Evolutionary conservation across 1,140 invertebrate genomes (phyloP), one percentile per base, ranked within the genome.

Genomic region (Cotesia vestalis): DNA sequence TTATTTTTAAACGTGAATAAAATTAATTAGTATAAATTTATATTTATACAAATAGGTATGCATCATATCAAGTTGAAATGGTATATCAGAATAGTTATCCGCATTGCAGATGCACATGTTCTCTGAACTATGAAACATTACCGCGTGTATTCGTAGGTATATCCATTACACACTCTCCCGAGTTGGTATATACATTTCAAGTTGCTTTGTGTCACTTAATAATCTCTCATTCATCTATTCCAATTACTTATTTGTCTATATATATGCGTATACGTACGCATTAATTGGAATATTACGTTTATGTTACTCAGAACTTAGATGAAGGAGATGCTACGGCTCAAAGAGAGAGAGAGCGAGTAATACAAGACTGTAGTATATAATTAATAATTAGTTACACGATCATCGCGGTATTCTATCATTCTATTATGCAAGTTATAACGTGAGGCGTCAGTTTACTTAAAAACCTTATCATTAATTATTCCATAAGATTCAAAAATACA

Each of bases 91-190:
- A 72, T 72, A 53, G 66, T 52, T 72, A 72, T 66, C 70, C 63
- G 70, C 70, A 72, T 66, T 72, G 70, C 70, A 20, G 70, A 72
- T 71, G 62, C 53, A 64, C 52, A 72, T 46, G 40, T 34, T 71
- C 69, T 64, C 61, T 63, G 40, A 59, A 51, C 52, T 36, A 72
- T 72, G 70, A 72, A 72, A 72, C 63, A 72, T 72, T 72, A 66
- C 70, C 36, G 51, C 17, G 63, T 61, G 38, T 62, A 38, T 64
- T 38, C 14, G 38, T 64, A 64, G 3, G 17, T 64, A 40, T 64
- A 64, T 71, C 51, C 14, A 62, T 40, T 69, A 55, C 57, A 38
- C 68, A 40, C n/a, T 20, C 36, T 27, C 27, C 36, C 17, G 14
- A 12, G 35, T 59, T 14, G 11, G 38, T 35, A 20, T 55, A 12